Base-by-base conservation (phyloP, 2,888 invertebrate genomes). In the Drosophila kanekoi region DNA sequence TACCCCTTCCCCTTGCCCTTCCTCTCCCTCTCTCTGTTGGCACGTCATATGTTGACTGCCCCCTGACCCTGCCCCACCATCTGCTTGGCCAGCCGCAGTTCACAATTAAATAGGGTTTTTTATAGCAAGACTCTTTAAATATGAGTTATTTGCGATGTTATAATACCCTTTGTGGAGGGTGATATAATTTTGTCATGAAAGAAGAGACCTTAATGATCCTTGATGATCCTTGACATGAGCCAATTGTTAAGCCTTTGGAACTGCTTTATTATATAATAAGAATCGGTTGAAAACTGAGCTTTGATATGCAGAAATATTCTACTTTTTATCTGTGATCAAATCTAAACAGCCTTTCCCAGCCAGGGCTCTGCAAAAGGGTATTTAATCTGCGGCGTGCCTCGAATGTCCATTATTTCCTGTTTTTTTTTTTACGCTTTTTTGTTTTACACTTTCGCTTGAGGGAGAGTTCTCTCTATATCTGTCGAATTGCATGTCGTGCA, bases 11-110 rank as follows among this genome's bases (percentile, higher is more conserved):
- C 13, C n/a, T n/a, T n/a, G n/a, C n/a, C n/a, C n/a, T n/a, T n/a
- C n/a, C n/a, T n/a, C 8, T 28, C 10, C 28, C 18, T 32, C 54
- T 41, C 28, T 3, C 67, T 70, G 82, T 75, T 69, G 79, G 66
- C 82, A 78, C 72, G 82, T 81, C 86, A 79, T 63, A 64, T 75
- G 75, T 62, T n/a, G 48, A 28, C 56, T 18, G 18, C 16, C 41
- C 41, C 23, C 14, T 35, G 16, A 33, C 18, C 23, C 23, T 23
- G 23, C 23, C 13, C 10, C 1, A 8, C 23, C 40, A 14, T 28
- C 8, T 2, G 14, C 28, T 8, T 2, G 28, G 8, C 38, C 41
- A 28, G 8, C 3, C 16, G 52, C 73, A 57, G 52, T 45, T 43
- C 35, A n/a, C 9, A 43, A 63, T 49, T 62, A 66, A 37, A 44